Base-by-base conservation (phyloP, 2,797 vertebrate species). In the Schizopygopsis pylzovi region DNA sequence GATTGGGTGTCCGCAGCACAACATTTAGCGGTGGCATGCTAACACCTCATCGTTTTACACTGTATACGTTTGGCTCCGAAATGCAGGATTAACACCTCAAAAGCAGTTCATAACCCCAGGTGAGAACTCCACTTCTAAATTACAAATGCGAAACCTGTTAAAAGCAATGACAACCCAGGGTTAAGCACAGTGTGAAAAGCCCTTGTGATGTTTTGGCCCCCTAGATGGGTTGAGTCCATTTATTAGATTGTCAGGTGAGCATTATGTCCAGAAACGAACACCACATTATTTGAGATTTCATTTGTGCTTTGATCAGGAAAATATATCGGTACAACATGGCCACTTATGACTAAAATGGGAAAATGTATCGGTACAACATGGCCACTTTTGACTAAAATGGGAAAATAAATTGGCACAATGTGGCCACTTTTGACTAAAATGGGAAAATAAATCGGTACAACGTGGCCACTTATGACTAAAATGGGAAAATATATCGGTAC, bases 141-240 rank as follows among this genome's bases (percentile, higher is more conserved):
- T 61, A 61, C 59, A 61, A 61, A 25, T 25, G 59, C 11, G 4
- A 61, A 61, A 25, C 11, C 2, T 37, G 28, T 67, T 67, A 67
- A 37, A 67, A 37, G 28, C 7, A 3, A 67, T 4, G 7, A 67
- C 28, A 67, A 67, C 63, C 13, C 6, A 0, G 15, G 15, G 63
- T 37, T 67, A 67, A 67, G 63, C 63, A 33, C 63, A 37, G 63
- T 37, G 28, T 67, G 63, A 67, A 67, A 67, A 67, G 63, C 63
- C 28, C 15, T 67, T 37, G 28, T 9, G 63, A 39, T 12, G 33
- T 81, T n/a, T 54, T 25, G 47, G 11, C 33, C 18, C 33, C 18
- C 33, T 39, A 77, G 49, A 39, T 67, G 33, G 63, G 13, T 59
- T 1, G 22, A 59, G 56, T 56, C 11, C 33, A 11, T 68, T 59